A percentile compares a stretch with the other conserved stretches of the same genome.
Evolutionary conservation across 1,140 invertebrate genomes (phyloP).

Genomic region (Lepidurus arcticus): DNA sequence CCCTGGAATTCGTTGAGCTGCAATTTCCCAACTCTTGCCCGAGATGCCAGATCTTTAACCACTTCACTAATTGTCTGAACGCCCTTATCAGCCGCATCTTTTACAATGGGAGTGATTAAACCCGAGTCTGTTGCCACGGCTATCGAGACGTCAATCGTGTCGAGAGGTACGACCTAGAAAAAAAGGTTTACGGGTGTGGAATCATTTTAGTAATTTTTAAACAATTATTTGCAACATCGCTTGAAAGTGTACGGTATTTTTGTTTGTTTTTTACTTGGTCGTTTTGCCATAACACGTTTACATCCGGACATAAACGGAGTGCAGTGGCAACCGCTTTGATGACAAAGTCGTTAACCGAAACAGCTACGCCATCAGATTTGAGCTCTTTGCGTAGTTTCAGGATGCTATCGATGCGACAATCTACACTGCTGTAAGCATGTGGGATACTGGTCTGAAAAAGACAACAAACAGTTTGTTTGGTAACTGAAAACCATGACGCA

Average conservation of each 20-base stretch:
- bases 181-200: neutral
- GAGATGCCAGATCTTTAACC: slow-evolving; percentile 49
- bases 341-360: slow-evolving; percentile 62
- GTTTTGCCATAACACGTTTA: slow-evolving; percentile 56
- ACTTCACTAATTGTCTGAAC: slow-evolving; percentile 48
- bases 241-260: neutral
- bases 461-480: neutral
- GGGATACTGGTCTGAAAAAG: slow-evolving; percentile 51
- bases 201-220: neutral
- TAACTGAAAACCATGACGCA: neutral
- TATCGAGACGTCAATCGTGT: slow-evolving; percentile 55
- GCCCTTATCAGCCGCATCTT: slow-evolving; percentile 49
- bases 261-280: slow-evolving; percentile 40
- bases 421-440: slow-evolving; percentile 57
- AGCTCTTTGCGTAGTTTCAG: slow-evolving; percentile 43
- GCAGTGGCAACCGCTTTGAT: slow-evolving; percentile 58
- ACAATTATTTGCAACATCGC: neutral
- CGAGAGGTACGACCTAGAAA: slow-evolving; percentile 37
- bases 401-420: slow-evolving; percentile 52
- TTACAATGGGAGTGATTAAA: slow-evolving; percentile 64
- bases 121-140: slow-evolving; percentile 60
- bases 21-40: slow-evolving; percentile 56
- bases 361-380: slow-evolving; percentile 46
- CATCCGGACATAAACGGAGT: slow-evolving; percentile 52
- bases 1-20: slow-evolving; percentile 61